Conservation (phyloP, 2,888 invertebrate species). For the Epinotia demarniana region DNA sequence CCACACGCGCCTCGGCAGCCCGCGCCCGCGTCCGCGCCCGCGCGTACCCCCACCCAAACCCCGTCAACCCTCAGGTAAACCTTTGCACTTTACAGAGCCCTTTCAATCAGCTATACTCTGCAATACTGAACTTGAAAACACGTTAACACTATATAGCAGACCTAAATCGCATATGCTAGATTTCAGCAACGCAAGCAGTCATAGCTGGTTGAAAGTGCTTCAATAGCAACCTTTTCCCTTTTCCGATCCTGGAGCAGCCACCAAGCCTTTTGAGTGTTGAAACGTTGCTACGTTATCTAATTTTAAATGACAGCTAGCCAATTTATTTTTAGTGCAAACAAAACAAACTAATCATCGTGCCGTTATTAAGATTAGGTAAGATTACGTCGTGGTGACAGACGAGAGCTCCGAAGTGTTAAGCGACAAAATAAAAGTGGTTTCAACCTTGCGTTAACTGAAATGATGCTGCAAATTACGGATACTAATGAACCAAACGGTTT, state of each 20-base stretch:
- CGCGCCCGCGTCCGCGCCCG: conserved; percentile 64
- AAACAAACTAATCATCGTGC: conserved; percentile 60
- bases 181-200: neutral
- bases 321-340: conserved; percentile 67
- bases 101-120: conserved; percentile 13
- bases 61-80: conserved; percentile 72
- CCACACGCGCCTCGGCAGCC: conserved; percentile 76
- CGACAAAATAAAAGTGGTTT: conserved; percentile 19
- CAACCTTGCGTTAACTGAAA: conserved; percentile 2
- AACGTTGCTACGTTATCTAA: conserved; percentile 51
- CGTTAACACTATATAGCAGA: neutral
- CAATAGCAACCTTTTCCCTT: conserved; percentile 31
- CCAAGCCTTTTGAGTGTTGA: conserved; percentile 48
- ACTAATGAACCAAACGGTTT: conserved; percentile 3
- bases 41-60: conserved; percentile 50
- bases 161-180: neutral
- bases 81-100: conserved; percentile 52
- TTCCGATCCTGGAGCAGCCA: conserved; percentile 12
- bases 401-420: conserved; percentile 46
- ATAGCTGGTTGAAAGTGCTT: conserved; percentile 12
- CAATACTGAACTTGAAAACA: neutral
- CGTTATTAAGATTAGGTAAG: conserved; percentile 61
- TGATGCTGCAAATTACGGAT: conserved; percentile 7
- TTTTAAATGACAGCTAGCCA: conserved; percentile 57
- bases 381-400: conserved; percentile 68